phyloP scores from a whole-genome alignment of 2,797 vertebrate genomes.

The Rhinoraja longicauda region DNA sequence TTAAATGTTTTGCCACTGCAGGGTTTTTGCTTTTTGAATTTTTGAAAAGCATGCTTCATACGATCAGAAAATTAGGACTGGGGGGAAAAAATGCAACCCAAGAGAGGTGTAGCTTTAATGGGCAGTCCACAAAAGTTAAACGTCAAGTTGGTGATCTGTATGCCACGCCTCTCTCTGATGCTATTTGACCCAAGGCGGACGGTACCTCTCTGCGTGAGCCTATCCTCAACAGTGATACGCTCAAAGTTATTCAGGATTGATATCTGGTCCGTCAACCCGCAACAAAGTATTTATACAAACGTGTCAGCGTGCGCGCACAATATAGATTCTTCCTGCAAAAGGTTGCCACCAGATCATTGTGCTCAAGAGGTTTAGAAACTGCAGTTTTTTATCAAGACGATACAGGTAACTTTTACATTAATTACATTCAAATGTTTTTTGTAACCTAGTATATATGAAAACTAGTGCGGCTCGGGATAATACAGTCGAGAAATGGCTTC shows the following conservation, averaged over 20 bases:
- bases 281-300: not conserved
- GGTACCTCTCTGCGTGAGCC: not conserved
- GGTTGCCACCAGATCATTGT: not conserved
- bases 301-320: not conserved
- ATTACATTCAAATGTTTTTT: not conserved
- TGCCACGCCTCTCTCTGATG: not conserved
- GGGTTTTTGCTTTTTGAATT: not conserved
- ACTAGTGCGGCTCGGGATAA: not conserved
- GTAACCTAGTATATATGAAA: not conserved
- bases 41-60: not conserved
- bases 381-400: not conserved
- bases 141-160: too few relatives aligned
- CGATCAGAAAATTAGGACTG: not conserved
- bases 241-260: not conserved
- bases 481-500: not conserved
- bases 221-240: not conserved
- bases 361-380: not conserved
- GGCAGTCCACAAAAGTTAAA: not conserved
- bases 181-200: too few relatives aligned
- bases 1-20: too few relatives aligned
- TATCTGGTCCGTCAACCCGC: not conserved
- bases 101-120: not conserved
- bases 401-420: not conserved
- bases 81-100: too few relatives aligned
- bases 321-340: not conserved